Percentiles rank a stretch among this genome's conserved stretches.
Conservation (phyloP, 2,797 vertebrate genomes). For the Potorous gilbertii region DNA sequence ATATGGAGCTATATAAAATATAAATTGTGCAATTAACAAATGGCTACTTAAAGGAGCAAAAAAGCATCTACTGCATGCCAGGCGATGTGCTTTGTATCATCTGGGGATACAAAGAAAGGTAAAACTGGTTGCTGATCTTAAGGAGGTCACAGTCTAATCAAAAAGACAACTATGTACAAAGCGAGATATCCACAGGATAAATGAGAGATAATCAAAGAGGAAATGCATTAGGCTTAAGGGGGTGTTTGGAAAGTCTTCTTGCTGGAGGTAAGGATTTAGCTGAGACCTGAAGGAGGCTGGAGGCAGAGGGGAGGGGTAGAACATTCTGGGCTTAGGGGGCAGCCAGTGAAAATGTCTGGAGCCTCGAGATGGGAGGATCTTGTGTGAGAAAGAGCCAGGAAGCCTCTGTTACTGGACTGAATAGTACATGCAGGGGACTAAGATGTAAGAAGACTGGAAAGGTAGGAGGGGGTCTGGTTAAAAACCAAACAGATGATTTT, state of each 20-base stretch:
- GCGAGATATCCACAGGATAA: background rate
- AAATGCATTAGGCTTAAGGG: background rate
- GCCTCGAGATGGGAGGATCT: background rate
- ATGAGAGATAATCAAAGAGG: background rate
- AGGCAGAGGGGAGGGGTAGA: background rate
- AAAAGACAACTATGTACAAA: background rate
- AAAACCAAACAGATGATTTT: background rate
- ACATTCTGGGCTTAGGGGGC: background rate
- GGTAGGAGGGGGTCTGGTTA: background rate
- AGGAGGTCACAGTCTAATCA: background rate
- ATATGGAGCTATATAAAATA: background rate
- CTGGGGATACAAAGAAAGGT: background rate
- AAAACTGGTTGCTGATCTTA: background rate
- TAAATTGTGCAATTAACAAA: background rate
- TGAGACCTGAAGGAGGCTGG: background rate
- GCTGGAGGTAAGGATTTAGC: background rate
- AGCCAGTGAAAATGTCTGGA: background rate
- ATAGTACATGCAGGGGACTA: background rate
- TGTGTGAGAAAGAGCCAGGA: background rate
- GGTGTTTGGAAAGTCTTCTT: background rate
- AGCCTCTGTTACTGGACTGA: background rate
- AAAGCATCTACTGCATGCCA: background rate
- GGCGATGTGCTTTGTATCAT: background rate
- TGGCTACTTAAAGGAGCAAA: constrained; percentile 26
- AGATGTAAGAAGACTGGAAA: background rate